phyloP scores from a whole-genome alignment of 2,113 vertebrate species.

The Melanostigma gelatinosum region DNA sequence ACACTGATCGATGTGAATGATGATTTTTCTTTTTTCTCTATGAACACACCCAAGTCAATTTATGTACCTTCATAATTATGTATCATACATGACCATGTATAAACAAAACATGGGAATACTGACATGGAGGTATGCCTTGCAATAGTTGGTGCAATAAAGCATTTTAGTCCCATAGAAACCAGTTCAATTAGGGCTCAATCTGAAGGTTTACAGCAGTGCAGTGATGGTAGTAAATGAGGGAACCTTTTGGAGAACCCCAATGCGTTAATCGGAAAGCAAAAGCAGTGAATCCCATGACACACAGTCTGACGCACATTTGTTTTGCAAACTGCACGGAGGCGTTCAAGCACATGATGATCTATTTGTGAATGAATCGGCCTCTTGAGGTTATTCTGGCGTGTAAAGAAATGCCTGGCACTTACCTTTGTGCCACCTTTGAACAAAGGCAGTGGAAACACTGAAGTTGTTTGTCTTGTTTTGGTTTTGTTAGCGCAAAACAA shows the following conservation, averaged over 20 bases:
- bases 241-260: neutral
- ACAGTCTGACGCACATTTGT: conserved; percentile 1
- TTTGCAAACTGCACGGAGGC: neutral
- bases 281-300: neutral
- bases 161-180: neutral
- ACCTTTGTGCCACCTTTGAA: conserved; percentile 19
- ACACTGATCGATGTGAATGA: too few relatives aligned
- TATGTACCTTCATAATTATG: too few relatives aligned
- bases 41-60: too few relatives aligned
- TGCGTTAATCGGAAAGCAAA: neutral
- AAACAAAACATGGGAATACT: too few relatives aligned
- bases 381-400: conserved; percentile 9
- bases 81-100: too few relatives aligned
- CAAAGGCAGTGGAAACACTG: conserved; percentile 17
- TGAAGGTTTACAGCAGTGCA: neutral
- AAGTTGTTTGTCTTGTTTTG: conserved; percentile 47
- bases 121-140: too few relatives aligned
- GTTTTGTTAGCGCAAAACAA: neutral
- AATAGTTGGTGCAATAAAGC: too few relatives aligned
- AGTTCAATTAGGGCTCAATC: neutral
- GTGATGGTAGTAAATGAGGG: neutral
- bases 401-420: neutral
- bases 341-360: neutral
- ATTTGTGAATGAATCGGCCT: neutral
- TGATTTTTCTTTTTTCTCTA: too few relatives aligned